A percentile compares a stretch with the other conserved stretches of the same genome.
These are phyloP conservation scores for Xenopus laevis DNA, from an alignment of 2,113 vertebrate species.

Conservation along the genomic window DNA sequence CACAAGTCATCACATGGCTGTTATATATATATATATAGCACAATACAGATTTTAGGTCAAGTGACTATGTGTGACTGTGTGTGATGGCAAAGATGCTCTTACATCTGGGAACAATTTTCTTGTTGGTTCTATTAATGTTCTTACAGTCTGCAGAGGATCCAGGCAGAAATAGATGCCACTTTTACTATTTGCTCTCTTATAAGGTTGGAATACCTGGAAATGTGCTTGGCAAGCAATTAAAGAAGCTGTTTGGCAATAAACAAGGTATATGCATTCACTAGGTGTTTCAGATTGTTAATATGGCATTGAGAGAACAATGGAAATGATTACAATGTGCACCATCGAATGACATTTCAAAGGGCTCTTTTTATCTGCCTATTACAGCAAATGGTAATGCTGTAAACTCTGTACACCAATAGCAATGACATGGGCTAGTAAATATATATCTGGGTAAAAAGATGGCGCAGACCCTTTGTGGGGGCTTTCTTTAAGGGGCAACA, in stretches of 20 bases:
- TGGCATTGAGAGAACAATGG: constrained; percentile 18
- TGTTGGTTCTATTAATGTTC: constrained; percentile 25
- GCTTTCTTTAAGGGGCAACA: too few relatives aligned
- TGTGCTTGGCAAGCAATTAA: constrained; percentile 42
- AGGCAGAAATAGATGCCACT: constrained; percentile 37
- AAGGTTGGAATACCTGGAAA: constrained; percentile 41
- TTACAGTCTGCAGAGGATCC: constrained; percentile 27
- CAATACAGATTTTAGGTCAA: constrained; percentile 13
- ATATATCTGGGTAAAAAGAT: too few relatives aligned
- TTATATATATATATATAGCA: neutral
- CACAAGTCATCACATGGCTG: too few relatives aligned
- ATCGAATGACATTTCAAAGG: constrained; percentile 9
- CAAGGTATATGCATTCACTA: constrained; percentile 25
- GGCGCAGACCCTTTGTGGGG: too few relatives aligned
- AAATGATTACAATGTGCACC: constrained; percentile 32
- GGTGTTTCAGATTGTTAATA: constrained; percentile 22
- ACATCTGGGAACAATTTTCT: constrained; percentile 34
- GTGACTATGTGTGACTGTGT: constrained; percentile 24
- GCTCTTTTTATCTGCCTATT: neutral
- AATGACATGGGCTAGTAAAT: too few relatives aligned
- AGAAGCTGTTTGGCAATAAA: constrained; percentile 30
- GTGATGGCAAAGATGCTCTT: neutral
- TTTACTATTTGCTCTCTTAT: constrained; percentile 39
- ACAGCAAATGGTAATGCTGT: neutral
- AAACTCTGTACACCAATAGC: too few relatives aligned